Conservation (phyloP, 2,797 vertebrate genomes). For the Acanthopagrus latus region DNA sequence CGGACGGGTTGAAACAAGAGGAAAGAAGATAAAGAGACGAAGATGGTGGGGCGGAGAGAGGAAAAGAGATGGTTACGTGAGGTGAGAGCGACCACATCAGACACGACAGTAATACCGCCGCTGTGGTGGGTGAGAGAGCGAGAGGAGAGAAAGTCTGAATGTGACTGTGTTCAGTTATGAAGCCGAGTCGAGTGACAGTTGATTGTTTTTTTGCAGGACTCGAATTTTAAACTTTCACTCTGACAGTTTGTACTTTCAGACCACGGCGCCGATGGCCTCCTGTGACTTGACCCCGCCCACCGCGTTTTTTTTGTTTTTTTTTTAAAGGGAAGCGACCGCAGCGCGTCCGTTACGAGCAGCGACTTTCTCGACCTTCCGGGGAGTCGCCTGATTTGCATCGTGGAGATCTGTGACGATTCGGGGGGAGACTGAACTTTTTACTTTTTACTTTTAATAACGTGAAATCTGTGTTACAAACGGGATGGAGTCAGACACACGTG, state of each 20-base stretch:
- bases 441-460: neutral
- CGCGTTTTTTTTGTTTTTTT: too few species aligned
- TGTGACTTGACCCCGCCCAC: conserved; percentile 29
- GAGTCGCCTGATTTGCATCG: neutral
- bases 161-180: conserved; percentile 48
- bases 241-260: conserved; percentile 67
- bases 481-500: neutral
- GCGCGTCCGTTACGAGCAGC: conserved; percentile 26
- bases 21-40: neutral
- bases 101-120: conserved; percentile 38
- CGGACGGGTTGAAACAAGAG: neutral
- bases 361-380: neutral
- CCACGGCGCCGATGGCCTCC: neutral
- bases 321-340: conserved; percentile 23
- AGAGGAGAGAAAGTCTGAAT: conserved; percentile 1
- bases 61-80: conserved; percentile 45
- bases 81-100: conserved; percentile 67
- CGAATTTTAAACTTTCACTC: conserved; percentile 74
- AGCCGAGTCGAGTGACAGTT: conserved; percentile 65
- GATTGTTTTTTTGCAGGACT: conserved; percentile 49
- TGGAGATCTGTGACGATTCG: neutral
- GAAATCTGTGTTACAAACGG: neutral
- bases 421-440: too few species aligned
- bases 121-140: conserved; percentile 50
- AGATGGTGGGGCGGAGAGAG: conserved; percentile 16